phyloP scores from a whole-genome alignment of 2,888 invertebrate species.

The Tetanocera ferruginea region DNA sequence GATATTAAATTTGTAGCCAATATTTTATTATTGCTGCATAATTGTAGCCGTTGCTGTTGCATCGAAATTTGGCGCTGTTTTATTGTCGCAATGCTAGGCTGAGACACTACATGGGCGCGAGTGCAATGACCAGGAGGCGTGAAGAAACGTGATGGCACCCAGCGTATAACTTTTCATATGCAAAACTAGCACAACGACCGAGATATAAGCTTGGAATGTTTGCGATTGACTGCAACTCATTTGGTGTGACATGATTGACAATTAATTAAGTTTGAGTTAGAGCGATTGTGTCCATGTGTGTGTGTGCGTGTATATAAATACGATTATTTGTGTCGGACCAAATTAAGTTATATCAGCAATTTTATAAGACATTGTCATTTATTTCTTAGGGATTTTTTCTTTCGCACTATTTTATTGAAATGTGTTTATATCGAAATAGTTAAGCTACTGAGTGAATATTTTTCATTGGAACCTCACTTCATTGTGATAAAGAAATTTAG shows the following conservation, averaged over 20 bases:
- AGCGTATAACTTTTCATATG: not conserved
- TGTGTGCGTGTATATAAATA: no score
- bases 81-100: not conserved
- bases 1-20: slow-evolving; percentile 30
- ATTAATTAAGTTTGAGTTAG: not conserved
- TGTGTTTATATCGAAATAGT: no score
- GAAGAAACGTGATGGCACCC: not conserved
- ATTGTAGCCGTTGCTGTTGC: slow-evolving; percentile 6
- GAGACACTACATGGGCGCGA: not conserved
- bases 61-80: slow-evolving; percentile 16
- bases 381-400: no score
- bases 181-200: slow-evolving; percentile 22
- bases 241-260: slow-evolving; percentile 4
- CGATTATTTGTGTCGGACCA: no score
- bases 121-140: not conserved
- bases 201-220: slow-evolving; percentile 4
- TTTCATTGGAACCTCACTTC: no score
- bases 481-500: no score
- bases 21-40: slow-evolving; percentile 33
- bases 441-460: no score
- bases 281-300: no score
- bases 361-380: no score
- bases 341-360: no score
- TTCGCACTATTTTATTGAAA: no score
- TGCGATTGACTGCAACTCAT: not conserved